phyloP scores from a whole-genome alignment of 2,888 invertebrate species.

The Dynastes grantii region DNA sequence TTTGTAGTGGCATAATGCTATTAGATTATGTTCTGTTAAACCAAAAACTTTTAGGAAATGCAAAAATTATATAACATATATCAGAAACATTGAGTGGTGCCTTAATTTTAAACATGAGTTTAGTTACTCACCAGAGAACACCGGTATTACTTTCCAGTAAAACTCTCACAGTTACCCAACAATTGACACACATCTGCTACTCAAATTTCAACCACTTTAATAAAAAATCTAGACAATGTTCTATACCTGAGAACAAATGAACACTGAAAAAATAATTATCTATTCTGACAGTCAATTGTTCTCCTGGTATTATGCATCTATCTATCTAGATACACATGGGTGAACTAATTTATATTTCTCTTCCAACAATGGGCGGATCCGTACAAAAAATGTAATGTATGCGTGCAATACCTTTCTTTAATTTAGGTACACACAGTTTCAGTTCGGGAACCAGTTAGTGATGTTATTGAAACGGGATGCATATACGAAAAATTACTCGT shows the following conservation, averaged over 20 bases:
- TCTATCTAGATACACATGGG: constrained; percentile 25
- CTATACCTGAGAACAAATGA: constrained; percentile 32
- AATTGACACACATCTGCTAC: constrained; percentile 29
- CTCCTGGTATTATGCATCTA: constrained; percentile 21
- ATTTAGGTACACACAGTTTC: constrained; percentile 58
- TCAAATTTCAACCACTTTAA: background rate
- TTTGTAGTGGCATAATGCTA: too few relatives aligned
- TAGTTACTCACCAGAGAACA: background rate
- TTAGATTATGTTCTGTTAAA: too few relatives aligned
- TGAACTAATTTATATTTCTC: constrained; percentile 42
- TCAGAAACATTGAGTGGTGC: too few relatives aligned
- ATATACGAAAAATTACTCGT: constrained; percentile 43
- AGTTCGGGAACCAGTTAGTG: constrained; percentile 57
- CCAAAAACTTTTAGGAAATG: too few relatives aligned
- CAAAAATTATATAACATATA: too few relatives aligned
- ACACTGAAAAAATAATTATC: constrained; percentile 38
- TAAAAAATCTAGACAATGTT: constrained; percentile 25
- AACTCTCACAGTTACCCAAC: too few relatives aligned
- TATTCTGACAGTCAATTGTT: constrained; percentile 38
- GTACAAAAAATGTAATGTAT: constrained; percentile 52
- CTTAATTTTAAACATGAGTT: too few relatives aligned
- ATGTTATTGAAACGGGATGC: constrained; percentile 34
- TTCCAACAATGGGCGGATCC: constrained; percentile 34
- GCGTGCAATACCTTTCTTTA: constrained; percentile 56
- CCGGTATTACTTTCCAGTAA: too few relatives aligned